Base-by-base conservation (phyloP, 2,113 vertebrate genomes). In the Carassius auratus region DNA sequence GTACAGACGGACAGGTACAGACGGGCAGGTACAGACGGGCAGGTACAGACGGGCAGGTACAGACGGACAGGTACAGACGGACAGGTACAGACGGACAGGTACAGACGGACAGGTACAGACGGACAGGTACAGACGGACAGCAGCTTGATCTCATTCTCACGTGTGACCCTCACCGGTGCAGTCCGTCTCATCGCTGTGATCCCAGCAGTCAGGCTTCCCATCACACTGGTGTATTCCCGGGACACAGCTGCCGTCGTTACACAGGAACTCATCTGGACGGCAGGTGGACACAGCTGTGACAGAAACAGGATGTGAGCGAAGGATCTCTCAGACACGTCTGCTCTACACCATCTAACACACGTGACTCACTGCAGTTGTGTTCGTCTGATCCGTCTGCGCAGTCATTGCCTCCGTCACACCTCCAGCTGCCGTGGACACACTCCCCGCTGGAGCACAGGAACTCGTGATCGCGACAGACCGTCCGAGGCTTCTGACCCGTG, bases 361-460 rank as follows among this genome's bases (percentile, higher is more conserved):
- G 33, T 23, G 2, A 92, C 96, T 88, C 85, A 98, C 97, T 94
- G 91, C 97, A 98, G 85, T 92, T 88, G 13, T 89, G 86, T 85
- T 98, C 97, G 0, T 98, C 97, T 0, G 96, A 98, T 3, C 21
- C 76, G 88, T 98, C 97, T 1, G 0, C 55, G 91, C 97, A 98
- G 88, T 98, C 97, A 0, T 3, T 0, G 4, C 21, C 66, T 0
- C 93, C 92, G 0, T 98, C 97, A 0, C 97, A 98, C 57, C 48
- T 90, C 97, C 97, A 97, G 52, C 52, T 89, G 48, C 55, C 1
- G 66, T 91, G 96, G 55, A 98, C 83, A 15, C 97, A 98, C 1
- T 94, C 88, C 0, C 97, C 95, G 3, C 90, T 93, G 0, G 4
- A 64, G n/a, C 97, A 98, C 86, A 92, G 94, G 87, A 97, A 96